These are phyloP conservation scores for Cheilosia impressa DNA, from an alignment of 2,888 invertebrate species.

Conservation along the genomic window DNA sequence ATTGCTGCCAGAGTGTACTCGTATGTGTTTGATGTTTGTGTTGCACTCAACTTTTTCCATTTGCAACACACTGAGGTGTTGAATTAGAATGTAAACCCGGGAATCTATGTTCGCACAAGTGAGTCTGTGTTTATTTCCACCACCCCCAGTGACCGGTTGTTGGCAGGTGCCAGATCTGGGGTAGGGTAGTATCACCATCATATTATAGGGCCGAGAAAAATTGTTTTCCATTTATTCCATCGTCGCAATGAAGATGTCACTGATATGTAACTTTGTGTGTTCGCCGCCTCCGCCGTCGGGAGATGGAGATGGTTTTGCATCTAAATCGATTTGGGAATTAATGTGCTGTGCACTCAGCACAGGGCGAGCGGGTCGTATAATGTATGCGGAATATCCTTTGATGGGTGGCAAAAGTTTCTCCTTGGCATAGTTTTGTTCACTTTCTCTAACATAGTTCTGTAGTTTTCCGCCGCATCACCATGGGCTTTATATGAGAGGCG, in stretches of 20 bases:
- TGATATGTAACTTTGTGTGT: constrained; percentile 47
- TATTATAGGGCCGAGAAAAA: constrained; percentile 29
- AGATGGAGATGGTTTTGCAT: constrained; percentile 17
- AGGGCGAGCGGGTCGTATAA: background rate
- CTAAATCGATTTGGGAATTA: constrained; percentile 65
- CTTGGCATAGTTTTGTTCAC: constrained; percentile 63
- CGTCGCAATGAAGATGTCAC: constrained; percentile 56
- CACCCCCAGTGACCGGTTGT: background rate
- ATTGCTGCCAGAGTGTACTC: constrained; percentile 17
- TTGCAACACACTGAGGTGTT: constrained; percentile 69
- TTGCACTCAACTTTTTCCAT: constrained; percentile 68
- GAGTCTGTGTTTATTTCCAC: constrained; percentile 32
- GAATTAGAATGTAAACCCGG: constrained; percentile 58
- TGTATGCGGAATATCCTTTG: constrained; percentile 39
- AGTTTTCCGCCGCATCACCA: constrained; percentile 45
- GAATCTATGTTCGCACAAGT: constrained; percentile 30
- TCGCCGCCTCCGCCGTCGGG: background rate
- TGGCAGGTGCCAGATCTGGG: background rate
- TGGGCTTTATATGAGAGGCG: constrained; percentile 21
- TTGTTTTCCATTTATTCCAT: constrained; percentile 36
- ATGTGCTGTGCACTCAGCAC: constrained; percentile 9
- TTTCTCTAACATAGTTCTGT: constrained; percentile 49
- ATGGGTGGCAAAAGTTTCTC: constrained; percentile 43
- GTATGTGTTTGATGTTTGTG: constrained; percentile 50
- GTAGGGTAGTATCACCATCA: background rate